These are phyloP conservation scores for Choloepus hoffmanni DNA, from an alignment of 2,113 vertebrate genomes.

Conservation along the genomic window DNA sequence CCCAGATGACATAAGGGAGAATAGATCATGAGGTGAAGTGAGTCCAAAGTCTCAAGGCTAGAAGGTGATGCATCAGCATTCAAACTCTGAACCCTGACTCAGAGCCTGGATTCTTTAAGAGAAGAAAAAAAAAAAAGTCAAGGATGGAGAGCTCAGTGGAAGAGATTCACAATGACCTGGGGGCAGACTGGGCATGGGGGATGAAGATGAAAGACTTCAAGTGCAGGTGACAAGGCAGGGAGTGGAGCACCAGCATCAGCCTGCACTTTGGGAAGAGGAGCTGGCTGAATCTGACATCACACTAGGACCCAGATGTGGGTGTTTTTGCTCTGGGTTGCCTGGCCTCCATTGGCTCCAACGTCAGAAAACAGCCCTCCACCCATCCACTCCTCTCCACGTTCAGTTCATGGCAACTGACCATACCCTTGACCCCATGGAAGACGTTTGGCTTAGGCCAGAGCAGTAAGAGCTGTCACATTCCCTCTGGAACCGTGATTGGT, in stretches of 20 bases:
- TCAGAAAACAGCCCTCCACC: not conserved
- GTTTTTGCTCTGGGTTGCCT: not conserved
- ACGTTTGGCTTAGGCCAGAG: not conserved
- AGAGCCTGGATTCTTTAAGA: not conserved
- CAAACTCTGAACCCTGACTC: not conserved
- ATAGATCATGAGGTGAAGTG: not conserved
- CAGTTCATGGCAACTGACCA: not conserved
- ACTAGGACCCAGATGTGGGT: not conserved
- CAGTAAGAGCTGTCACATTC: not conserved
- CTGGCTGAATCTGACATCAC: not conserved
- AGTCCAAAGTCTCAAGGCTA: not conserved
- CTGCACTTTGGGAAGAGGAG: not conserved
- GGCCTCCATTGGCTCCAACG: not conserved
- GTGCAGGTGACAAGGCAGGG: not conserved
- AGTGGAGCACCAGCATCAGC: not conserved
- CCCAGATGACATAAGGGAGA: not conserved
- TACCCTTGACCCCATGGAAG: not conserved
- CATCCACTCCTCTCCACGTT: not conserved
- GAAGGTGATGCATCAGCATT: not conserved
- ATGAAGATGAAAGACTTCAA: not conserved
- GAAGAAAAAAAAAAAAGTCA: not conserved
- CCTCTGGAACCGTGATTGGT: not conserved
- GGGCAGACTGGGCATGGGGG: not conserved
- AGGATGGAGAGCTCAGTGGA: not conserved
- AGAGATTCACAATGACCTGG: not conserved